A percentile compares a stretch with the other conserved stretches of the same genome.
phyloP scores from a whole-genome alignment of 2,113 vertebrate genomes.

The Dinomys branickii region DNA sequence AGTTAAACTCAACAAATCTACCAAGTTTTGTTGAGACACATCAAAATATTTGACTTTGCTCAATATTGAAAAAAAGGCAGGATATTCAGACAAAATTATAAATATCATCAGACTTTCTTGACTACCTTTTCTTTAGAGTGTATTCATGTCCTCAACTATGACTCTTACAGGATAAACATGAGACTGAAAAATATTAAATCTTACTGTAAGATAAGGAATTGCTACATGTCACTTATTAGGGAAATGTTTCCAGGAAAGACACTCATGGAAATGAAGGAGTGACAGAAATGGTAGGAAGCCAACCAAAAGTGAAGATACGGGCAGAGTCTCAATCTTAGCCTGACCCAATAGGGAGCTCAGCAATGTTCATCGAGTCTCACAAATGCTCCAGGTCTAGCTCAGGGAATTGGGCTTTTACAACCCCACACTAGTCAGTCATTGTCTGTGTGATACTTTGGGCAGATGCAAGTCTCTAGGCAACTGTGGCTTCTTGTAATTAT shows the following conservation, averaged over 20 bases:
- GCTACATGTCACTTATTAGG: background rate
- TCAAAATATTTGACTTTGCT: background rate
- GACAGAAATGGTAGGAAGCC: background rate
- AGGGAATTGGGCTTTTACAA: background rate
- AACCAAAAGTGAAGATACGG: background rate
- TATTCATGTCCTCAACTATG: background rate
- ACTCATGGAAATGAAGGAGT: background rate
- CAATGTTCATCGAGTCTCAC: rapidly evolving
- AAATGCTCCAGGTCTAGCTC: background rate
- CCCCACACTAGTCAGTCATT: too few relatives aligned
- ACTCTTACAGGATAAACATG: background rate
- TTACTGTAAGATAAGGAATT: background rate
- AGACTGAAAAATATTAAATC: background rate
- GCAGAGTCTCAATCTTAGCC: background rate
- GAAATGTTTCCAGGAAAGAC: background rate
- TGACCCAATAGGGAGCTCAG: background rate
- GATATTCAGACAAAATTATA: background rate
- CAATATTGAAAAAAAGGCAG: background rate
- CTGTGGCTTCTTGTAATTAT: background rate
- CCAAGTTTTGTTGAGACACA: background rate
- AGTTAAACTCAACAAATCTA: background rate
- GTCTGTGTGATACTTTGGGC: background rate
- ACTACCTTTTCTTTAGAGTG: background rate
- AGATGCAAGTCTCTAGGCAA: background rate
- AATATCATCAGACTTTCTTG: background rate